Conservation (phyloP, 2,797 vertebrate species). For the Leucoraja ocellata region DNA sequence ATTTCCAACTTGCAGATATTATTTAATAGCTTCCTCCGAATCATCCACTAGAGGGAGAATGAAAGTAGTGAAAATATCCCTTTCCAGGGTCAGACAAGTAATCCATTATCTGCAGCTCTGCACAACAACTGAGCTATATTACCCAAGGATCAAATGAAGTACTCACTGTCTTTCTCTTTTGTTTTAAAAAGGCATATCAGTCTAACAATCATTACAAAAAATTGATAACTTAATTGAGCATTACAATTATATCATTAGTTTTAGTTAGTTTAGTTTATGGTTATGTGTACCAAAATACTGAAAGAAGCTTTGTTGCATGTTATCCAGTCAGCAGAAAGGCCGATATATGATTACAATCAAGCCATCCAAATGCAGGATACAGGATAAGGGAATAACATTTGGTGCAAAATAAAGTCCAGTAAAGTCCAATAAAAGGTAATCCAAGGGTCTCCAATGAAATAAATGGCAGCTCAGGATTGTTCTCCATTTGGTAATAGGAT, state of each 20-base stretch:
- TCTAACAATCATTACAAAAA: neutral
- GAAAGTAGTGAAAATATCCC: neutral
- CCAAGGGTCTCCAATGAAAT: too few species aligned
- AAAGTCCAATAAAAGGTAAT: too few species aligned
- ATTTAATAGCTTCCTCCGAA: neutral
- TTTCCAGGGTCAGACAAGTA: neutral
- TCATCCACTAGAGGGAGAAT: neutral
- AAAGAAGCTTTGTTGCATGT: too few species aligned
- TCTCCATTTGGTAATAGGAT: too few species aligned
- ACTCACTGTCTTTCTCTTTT: neutral
- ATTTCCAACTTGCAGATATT: too few species aligned
- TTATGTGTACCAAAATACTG: too few species aligned
- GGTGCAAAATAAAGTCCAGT: too few species aligned
- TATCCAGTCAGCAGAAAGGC: too few species aligned
- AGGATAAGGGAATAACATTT: too few species aligned
- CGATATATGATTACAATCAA: too few species aligned
- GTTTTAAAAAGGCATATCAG: neutral
- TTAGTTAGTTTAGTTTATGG: neutral
- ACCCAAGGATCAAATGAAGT: neutral
- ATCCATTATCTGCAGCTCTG: neutral
- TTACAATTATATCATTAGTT: neutral
- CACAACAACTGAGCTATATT: neutral
- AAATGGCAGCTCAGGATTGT: too few species aligned
- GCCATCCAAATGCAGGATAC: too few species aligned
- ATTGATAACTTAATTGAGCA: neutral